Percentiles rank a stretch among this genome's conserved stretches.
phyloP scores from a whole-genome alignment of 2,113 vertebrate species.

The Cyanistes caeruleus region DNA sequence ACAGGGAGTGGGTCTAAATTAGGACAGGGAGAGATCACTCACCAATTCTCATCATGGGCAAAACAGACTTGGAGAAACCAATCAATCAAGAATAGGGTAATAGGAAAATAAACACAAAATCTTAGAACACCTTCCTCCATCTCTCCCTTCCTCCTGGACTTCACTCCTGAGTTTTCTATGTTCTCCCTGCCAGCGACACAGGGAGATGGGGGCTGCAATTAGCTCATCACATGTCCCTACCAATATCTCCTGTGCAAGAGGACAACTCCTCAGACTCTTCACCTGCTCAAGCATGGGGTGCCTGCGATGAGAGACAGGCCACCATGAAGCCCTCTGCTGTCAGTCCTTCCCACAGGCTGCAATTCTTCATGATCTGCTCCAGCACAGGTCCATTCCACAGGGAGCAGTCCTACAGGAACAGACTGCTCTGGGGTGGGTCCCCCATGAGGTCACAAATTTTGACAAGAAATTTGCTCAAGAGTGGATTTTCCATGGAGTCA shows the following conservation, averaged over 20 bases:
- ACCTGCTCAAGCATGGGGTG: fast-evolving
- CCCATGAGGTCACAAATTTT: background rate
- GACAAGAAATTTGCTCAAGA: background rate
- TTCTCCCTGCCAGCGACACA: background rate
- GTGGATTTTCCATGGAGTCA: background rate
- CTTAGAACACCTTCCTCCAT: background rate
- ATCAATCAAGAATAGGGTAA: background rate
- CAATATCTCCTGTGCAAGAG: background rate
- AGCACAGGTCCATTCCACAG: fast-evolving
- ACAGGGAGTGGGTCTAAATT: background rate
- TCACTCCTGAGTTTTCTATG: background rate
- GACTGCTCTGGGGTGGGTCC: background rate
- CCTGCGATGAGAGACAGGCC: background rate
- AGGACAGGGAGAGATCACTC: background rate
- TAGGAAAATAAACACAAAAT: background rate
- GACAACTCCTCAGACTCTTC: background rate
- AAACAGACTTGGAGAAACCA: background rate
- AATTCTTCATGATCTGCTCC: fast-evolving
- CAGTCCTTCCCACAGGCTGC: background rate
- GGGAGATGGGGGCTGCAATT: background rate
- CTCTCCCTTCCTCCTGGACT: background rate
- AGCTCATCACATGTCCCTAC: background rate
- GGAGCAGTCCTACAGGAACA: background rate
- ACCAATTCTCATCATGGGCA: background rate
- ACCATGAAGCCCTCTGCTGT: background rate